These are phyloP conservation scores for Bucorvus abyssinicus DNA, from an alignment of 2,797 vertebrate genomes.

Conservation along the genomic window DNA sequence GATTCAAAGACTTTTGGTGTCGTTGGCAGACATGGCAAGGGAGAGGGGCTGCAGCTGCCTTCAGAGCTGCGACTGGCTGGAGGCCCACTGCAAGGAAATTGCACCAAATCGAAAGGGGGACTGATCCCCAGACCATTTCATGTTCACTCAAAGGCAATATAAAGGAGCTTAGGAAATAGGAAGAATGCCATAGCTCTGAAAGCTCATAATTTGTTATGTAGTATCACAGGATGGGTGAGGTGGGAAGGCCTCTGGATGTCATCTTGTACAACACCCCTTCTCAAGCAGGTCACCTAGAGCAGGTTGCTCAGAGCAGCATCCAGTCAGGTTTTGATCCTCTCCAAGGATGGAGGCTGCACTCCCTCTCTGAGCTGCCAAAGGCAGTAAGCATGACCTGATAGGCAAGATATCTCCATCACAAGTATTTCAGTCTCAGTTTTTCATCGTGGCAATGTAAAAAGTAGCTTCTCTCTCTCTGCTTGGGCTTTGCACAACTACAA, in stretches of 20 bases:
- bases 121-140: accelerated
- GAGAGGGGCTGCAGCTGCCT: neutral
- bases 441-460: neutral
- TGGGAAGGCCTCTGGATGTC: neutral
- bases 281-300: neutral
- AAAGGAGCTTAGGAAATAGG: neutral
- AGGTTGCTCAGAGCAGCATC: neutral
- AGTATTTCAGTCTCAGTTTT: neutral
- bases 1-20: neutral
- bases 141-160: neutral
- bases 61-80: neutral
- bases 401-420: neutral
- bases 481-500: neutral
- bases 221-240: neutral
- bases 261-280: neutral
- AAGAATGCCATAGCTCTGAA: neutral
- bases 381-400: neutral
- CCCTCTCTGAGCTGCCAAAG: neutral
- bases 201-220: neutral
- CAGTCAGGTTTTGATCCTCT: neutral
- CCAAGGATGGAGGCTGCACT: neutral
- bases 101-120: neutral
- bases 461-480: neutral
- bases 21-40: neutral
- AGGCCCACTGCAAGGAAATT: neutral